Evolutionary conservation across 2,888 invertebrate genomes (phyloP).

Genomic region (Tenthredo mesomela): DNA sequence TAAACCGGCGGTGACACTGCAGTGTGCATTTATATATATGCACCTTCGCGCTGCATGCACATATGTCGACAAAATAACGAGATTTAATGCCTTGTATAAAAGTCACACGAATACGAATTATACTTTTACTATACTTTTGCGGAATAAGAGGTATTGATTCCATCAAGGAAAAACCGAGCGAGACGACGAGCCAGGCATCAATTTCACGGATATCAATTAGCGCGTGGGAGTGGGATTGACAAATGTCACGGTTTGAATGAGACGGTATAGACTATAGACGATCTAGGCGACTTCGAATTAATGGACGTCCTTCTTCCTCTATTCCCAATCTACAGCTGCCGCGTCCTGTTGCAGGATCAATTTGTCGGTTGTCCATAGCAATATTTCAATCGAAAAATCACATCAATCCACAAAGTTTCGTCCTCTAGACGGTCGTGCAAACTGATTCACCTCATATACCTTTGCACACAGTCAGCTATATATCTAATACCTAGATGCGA

Average conservation of each 20-base stretch:
- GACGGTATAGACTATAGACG: conserved; percentile 36
- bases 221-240: conserved; percentile 18
- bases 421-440: not conserved
- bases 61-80: too few species aligned
- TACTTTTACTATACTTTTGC: too few species aligned
- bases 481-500: too few species aligned
- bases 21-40: too few species aligned
- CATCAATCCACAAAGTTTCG: not conserved
- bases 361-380: conserved; percentile 14
- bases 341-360: not conserved
- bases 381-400: not conserved
- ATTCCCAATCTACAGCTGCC: conserved; percentile 23
- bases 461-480: not conserved
- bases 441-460: not conserved
- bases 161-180: not conserved
- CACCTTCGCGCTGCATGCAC: too few species aligned
- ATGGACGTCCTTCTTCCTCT: conserved; percentile 48
- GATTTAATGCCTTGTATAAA: too few species aligned
- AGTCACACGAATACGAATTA: not conserved
- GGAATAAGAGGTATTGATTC: not conserved
- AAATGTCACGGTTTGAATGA: conserved; percentile 26
- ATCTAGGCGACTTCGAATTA: conserved; percentile 53
- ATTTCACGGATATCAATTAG: conserved; percentile 40
- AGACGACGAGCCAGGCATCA: not conserved
- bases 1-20: too few species aligned